Evolutionary conservation across 2,888 invertebrate genomes (phyloP), one percentile per base, ranked within the genome.

Genomic region (Oeneis ivallda): DNA sequence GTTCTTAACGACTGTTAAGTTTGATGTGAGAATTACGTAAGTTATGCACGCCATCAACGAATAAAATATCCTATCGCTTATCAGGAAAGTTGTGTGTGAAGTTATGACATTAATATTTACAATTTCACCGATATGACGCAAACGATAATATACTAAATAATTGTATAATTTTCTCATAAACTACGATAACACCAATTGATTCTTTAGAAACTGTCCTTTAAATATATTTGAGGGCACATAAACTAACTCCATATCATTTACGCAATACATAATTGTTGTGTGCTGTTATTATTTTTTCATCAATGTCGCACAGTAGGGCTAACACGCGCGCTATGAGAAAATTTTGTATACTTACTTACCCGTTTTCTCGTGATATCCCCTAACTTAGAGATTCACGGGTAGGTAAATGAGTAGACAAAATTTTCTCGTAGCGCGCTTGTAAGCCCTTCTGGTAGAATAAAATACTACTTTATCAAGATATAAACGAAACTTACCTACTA

Each of bases 41-140:
- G 15, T 19, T 19, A 2, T 19, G 11, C 49, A 49, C 17, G 9
- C 49, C 13, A 57, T 41, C 43, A 32, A 10, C 34, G 19, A 43
- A 32, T 13, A n/a, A n/a, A n/a, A 0, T 34, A 58, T 45, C 32
- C 32, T 15, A 58, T 58, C 45, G 32, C 32, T 15, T 15, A 58
- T 58, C 45, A 34, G 58, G 10, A 45, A 32, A 58, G 15, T 15
- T 45, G 26, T 45, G 45, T 45, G 32, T 47, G 45, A 58, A 45
- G 26, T 15, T 7, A 41, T 45, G 43, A 41, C 34, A 43, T 10
- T 58, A 9, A 32, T 58, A 45, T 58, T 58, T 58, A 58, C 45
- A 45, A 43, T 58, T 58, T 58, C 45, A 58, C 8, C 15, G 45
- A 58, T 34, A 15, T 57, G 43, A 43, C 43, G 57, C 57, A 57